Base-by-base conservation (phyloP, 2,888 invertebrate genomes). In the Troglohyphantes excavatus region DNA sequence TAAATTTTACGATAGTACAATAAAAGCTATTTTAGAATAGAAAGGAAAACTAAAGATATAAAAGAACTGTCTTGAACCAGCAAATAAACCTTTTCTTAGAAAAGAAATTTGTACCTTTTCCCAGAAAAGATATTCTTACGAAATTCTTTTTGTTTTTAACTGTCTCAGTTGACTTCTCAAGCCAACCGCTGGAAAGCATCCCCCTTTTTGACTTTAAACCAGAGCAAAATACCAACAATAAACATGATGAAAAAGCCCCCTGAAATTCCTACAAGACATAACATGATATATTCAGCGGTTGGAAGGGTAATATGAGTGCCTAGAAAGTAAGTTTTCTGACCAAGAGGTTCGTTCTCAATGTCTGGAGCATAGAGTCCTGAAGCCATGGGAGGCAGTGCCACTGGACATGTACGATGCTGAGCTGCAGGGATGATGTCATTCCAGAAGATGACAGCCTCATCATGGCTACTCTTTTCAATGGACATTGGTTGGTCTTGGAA, bases 391-490 rank as follows among this genome's bases (percentile, higher is more conserved):
- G 19, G 17, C 2, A 33, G 17, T n/a, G n/a, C n/a, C n/a, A n/a
- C n/a, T 13, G 59, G 26, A 19, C 86, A 86, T 2, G 3, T 19
- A 13, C 19, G 43, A 0, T 61, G 6, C 11, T 33, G n/a, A 17
- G 27, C 70, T 5, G 53, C 17, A 19, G 86, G 86, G 1, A 86
- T 61, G 9, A 86, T 53, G 5, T 39, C 70, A 7, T 70, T 7
- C 68, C 78, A 86, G 63, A 86, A 86, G 39, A 26, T 23, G 11
- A 78, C 61, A 9, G 86, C 33, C 0, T 61, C 29, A 0, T 70
- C 61, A 9, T 86, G 43, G 27, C 27, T 23, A 29, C 59, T 61
- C 19, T 23, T 70, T 9, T 53, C 23, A 3, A 46, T 59, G 3
- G 13, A 3, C 6, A n/a, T 17, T 27, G 23, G 26, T 13, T 21